Conservation (phyloP, 2,113 vertebrate genomes). For the Saguinus midas region DNA sequence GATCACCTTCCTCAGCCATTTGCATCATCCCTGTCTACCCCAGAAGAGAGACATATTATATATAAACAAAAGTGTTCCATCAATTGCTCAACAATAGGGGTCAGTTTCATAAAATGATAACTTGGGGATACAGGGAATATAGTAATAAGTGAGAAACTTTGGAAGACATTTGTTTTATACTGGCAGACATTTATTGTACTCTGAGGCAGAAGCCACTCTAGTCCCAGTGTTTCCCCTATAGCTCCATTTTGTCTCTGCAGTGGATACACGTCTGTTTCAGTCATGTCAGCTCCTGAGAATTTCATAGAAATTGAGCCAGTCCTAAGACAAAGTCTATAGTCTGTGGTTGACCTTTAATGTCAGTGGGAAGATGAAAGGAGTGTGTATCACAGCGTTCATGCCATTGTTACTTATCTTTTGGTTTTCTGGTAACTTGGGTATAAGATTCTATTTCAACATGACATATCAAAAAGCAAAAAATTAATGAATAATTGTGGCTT, state of each 20-base stretch:
- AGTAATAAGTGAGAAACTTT: not conserved
- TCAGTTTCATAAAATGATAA: not conserved
- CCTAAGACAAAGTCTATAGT: not conserved
- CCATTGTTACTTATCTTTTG: not conserved
- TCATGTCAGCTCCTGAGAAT: not conserved
- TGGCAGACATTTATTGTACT: slow-evolving; percentile 11
- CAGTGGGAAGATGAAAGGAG: not conserved
- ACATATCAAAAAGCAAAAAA: not conserved
- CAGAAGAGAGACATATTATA: not conserved
- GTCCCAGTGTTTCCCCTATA: not conserved
- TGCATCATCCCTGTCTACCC: not conserved
- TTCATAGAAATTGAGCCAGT: not conserved
- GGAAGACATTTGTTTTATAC: not conserved
- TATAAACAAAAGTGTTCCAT: not conserved
- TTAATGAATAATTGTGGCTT: not conserved
- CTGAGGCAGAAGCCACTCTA: not conserved
- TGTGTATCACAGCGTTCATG: not conserved
- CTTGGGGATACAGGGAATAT: not conserved
- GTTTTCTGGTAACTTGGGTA: not conserved
- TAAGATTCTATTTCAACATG: not conserved
- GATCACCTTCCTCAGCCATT: not conserved
- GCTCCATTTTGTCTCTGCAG: not conserved
- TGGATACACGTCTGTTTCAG: not conserved
- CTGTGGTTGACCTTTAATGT: not conserved
- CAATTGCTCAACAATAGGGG: not conserved